phyloP scores from a whole-genome alignment of 2,888 invertebrate species.

The Trimorus sp. region DNA sequence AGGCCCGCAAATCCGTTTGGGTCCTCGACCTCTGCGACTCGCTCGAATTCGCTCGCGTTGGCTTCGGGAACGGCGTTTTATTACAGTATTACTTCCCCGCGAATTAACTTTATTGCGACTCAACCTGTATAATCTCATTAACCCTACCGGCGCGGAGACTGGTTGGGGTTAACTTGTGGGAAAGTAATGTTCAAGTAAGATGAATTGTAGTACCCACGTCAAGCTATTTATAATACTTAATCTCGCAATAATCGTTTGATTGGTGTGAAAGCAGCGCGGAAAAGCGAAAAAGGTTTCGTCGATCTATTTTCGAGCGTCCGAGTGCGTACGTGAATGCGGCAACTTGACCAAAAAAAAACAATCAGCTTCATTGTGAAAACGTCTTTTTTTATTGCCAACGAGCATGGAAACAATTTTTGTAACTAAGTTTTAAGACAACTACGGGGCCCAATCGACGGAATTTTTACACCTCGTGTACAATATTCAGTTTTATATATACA shows the following conservation, averaged over 20 bases:
- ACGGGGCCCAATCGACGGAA: conserved; percentile 37
- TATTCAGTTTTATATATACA: conserved; percentile 19
- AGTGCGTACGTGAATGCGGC: neutral
- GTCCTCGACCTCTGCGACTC: too few species aligned
- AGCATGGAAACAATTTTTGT: neutral
- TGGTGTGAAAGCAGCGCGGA: conserved; percentile 27
- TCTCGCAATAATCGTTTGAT: conserved; percentile 22
- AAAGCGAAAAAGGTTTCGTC: conserved; percentile 27
- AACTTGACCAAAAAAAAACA: too few species aligned
- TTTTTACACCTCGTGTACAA: conserved; percentile 30
- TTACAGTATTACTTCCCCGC: conserved; percentile 17
- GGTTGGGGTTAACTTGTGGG: conserved; percentile 24
- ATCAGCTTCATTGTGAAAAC: neutral
- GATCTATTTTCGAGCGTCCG: neutral
- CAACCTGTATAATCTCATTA: conserved; percentile 26
- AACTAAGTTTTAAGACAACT: conserved; percentile 10
- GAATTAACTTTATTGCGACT: conserved; percentile 14
- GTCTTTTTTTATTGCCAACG: neutral
- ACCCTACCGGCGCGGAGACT: neutral
- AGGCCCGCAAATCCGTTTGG: too few species aligned
- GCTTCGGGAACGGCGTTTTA: neutral
- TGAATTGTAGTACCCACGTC: neutral
- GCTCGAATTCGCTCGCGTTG: too few species aligned
- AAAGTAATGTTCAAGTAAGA: conserved; percentile 30
- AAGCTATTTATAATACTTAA: conserved; percentile 39